These are phyloP conservation scores for Cryptotermes secundus DNA, from an alignment of 1,140 invertebrate genomes.

Conservation along the genomic window DNA sequence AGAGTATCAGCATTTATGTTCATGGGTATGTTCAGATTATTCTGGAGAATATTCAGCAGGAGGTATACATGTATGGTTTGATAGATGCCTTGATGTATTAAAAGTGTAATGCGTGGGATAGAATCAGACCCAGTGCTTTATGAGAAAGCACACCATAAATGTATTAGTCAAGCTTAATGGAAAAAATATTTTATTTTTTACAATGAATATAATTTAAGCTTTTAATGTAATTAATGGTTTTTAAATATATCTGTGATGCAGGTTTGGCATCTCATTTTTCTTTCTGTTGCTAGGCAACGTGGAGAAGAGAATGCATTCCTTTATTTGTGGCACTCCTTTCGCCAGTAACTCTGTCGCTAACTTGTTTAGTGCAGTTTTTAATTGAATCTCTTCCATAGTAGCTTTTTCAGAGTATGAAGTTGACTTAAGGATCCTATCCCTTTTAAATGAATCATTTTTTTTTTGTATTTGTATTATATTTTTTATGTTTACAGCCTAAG, in stretches of 20 bases:
- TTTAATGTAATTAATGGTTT: background rate
- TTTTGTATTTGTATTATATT: slow-evolving; percentile 32
- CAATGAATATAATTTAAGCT: background rate
- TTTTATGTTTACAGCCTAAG: slow-evolving; percentile 34
- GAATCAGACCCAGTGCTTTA: background rate
- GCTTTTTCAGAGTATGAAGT: slow-evolving; percentile 14
- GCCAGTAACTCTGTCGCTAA: background rate
- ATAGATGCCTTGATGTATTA: background rate
- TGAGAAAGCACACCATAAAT: slow-evolving; percentile 12
- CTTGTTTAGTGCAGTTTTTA: background rate
- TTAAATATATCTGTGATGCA: slow-evolving; percentile 20
- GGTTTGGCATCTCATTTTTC: background rate
- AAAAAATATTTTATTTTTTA: slow-evolving; percentile 5
- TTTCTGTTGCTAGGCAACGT: slow-evolving; percentile 26
- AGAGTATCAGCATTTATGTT: background rate
- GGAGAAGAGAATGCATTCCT: slow-evolving; percentile 23
- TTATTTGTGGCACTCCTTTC: background rate
- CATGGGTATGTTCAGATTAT: background rate
- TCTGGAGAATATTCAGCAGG: background rate
- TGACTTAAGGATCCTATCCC: slow-evolving; percentile 18
- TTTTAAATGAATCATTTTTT: slow-evolving; percentile 8
- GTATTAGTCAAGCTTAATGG: background rate
- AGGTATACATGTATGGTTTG: background rate
- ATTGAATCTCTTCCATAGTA: background rate
- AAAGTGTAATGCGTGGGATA: background rate